Evolutionary conservation across 2,113 vertebrate genomes (phyloP), one percentile per base, ranked within the genome.

Genomic region (Castor canadensis): DNA sequence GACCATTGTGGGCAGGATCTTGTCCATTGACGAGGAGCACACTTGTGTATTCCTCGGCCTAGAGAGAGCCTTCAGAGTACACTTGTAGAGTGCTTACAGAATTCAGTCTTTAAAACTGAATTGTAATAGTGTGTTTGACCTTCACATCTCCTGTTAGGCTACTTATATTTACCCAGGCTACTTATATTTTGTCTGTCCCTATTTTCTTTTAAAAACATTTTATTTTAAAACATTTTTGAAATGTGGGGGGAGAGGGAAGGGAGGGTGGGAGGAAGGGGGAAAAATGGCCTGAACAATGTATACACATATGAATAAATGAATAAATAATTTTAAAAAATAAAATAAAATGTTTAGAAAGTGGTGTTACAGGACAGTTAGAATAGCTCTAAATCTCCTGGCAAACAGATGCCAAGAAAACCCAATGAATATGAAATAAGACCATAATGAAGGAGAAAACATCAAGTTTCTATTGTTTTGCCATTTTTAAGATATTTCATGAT

Each of bases 321-420:
- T 56, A 56, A 8, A 56, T 56, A 56, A 56, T 17, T 17, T 3
- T 3, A 56, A 56, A 13, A 13, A 56, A 60, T 16, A 20, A 60
- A 24, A n/a, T n/a, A 60, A 24, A 75, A 84, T 56, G 6, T 60
- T 35, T 66, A 82, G 43, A 92, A 81, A 72, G 15, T 58, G 17
- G 79, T 77, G 9, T 85, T 54, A 56, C 6, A 49, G 45, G 38
- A 87, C 13, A 91, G n/a, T 3, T 62, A 26, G 95, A 85, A 73
- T 56, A 82, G 11, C 12, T 92, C 40, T 77, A 96, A 91, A 81
- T 91, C n/a, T 90, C 64, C 58, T 54, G 22, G 12, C 56, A 94
- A 49, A 24, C 20, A 77, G 20, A 89, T 30, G 20, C 80, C 47
- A 95, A 72, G 93, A 91, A 88, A 86, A 92, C n/a, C 24, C 4